These are phyloP conservation scores for Lonchura striata DNA, from an alignment of 2,113 vertebrate species.

Conservation along the genomic window DNA sequence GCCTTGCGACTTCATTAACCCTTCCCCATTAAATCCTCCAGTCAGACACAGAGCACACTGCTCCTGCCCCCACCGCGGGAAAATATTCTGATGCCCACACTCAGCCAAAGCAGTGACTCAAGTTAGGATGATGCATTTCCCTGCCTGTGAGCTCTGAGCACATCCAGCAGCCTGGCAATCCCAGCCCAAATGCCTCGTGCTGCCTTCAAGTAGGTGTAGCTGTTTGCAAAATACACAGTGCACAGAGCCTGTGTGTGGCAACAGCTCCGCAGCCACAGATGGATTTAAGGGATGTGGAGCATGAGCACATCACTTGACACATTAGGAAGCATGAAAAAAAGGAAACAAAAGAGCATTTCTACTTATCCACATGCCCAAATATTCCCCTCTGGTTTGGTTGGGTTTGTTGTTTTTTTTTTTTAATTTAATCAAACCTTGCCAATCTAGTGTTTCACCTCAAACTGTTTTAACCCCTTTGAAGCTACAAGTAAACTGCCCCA, in stretches of 20 bases:
- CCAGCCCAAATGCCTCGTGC: neutral
- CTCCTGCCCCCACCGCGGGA: neutral
- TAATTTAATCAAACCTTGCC: neutral
- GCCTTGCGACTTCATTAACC: neutral
- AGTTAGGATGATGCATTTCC: neutral
- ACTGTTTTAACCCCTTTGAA: neutral
- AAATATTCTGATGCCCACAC: neutral
- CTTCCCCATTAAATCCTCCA: neutral
- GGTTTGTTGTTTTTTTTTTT: neutral
- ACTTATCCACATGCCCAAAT: neutral
- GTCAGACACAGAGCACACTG: neutral
- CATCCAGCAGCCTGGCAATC: neutral
- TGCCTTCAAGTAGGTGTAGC: conserved; percentile 42
- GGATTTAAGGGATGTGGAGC: conserved; percentile 12
- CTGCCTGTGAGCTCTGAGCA: neutral
- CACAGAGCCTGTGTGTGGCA: neutral
- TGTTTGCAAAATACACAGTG: conserved; percentile 8
- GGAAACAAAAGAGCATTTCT: neutral
- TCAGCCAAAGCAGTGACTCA: conserved; percentile 12
- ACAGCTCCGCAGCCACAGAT: conserved; percentile 19
- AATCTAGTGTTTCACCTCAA: neutral
- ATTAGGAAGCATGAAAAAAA: neutral
- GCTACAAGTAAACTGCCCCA: neutral
- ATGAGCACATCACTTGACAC: neutral
- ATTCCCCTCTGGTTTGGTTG: neutral